Evolutionary conservation across 2,113 vertebrate species (phyloP).

Genomic region (Ceuthmochares aereus): DNA sequence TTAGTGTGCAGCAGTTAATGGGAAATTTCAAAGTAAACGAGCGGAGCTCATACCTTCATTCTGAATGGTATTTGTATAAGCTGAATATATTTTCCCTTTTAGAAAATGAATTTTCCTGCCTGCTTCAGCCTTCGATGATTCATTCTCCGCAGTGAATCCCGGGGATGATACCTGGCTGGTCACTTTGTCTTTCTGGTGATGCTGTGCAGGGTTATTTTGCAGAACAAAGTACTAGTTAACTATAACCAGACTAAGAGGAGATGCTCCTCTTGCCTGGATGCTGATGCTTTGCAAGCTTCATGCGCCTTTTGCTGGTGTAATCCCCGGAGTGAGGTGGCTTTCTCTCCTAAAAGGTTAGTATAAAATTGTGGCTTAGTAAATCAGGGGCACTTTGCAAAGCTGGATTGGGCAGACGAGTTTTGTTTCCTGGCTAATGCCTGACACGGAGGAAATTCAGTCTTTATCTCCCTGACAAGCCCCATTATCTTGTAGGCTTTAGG

Average conservation of each 20-base stretch:
- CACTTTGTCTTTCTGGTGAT: neutral
- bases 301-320: neutral
- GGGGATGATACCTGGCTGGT: rapidly evolving
- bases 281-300: neutral
- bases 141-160: neutral
- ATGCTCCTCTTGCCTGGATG: neutral
- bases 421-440: neutral
- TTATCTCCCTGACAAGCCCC: neutral
- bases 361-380: neutral
- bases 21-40: constrained; percentile 14
- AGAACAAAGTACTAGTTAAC: neutral
- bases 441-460: neutral
- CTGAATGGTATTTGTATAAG: neutral
- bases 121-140: neutral
- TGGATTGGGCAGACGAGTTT: neutral
- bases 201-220: rapidly evolving
- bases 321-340: rapidly evolving
- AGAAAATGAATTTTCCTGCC: neutral
- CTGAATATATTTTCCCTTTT: neutral
- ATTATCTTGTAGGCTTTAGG: neutral
- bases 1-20: constrained; percentile 16
- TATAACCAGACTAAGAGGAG: too few species aligned
- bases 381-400: neutral
- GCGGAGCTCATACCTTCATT: neutral
- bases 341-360: neutral